Conservation (phyloP, 2,888 invertebrate genomes). For the Amphimallon solstitiale region DNA sequence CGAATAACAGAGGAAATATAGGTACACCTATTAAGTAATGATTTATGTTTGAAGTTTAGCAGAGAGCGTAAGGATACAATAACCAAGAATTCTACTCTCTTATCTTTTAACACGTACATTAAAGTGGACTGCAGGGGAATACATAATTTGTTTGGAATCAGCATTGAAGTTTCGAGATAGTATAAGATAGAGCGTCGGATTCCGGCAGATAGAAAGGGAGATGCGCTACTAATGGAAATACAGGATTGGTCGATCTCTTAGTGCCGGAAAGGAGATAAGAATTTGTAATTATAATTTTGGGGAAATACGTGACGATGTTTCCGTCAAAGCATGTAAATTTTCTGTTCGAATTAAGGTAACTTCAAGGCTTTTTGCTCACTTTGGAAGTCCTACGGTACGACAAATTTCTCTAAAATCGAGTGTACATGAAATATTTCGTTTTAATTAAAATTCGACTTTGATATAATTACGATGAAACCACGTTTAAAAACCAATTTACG, state of each 20-base stretch:
- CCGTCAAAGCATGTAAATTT: slow-evolving; percentile 32
- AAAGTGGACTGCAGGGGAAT: slow-evolving; percentile 25
- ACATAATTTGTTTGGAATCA: slow-evolving; percentile 22
- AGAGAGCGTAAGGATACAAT: slow-evolving; percentile 17
- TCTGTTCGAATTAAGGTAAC: slow-evolving; percentile 30
- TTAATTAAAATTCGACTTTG: slow-evolving; percentile 26
- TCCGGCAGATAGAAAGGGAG: slow-evolving; percentile 3
- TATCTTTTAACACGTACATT: slow-evolving; percentile 32
- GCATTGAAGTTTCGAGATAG: slow-evolving; percentile 19
- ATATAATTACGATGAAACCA: not conserved
- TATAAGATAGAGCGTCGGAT: not conserved
- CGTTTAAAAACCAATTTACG: too few relatives aligned
- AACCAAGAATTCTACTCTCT: slow-evolving; percentile 24
- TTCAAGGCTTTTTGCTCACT: slow-evolving; percentile 4
- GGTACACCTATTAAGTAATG: not conserved
- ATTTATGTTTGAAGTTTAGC: slow-evolving; percentile 27
- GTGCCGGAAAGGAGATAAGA: slow-evolving; percentile 20
- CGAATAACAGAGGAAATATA: not conserved
- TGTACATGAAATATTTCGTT: slow-evolving; percentile 15
- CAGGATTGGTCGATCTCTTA: slow-evolving; percentile 23
- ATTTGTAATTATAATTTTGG: slow-evolving; percentile 32
- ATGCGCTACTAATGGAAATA: not conserved
- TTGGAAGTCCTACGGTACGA: not conserved
- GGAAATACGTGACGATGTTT: slow-evolving; percentile 31
- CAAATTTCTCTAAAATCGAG: not conserved